phyloP scores from a whole-genome alignment of 2,113 vertebrate species.

The Neotoma lepida region DNA sequence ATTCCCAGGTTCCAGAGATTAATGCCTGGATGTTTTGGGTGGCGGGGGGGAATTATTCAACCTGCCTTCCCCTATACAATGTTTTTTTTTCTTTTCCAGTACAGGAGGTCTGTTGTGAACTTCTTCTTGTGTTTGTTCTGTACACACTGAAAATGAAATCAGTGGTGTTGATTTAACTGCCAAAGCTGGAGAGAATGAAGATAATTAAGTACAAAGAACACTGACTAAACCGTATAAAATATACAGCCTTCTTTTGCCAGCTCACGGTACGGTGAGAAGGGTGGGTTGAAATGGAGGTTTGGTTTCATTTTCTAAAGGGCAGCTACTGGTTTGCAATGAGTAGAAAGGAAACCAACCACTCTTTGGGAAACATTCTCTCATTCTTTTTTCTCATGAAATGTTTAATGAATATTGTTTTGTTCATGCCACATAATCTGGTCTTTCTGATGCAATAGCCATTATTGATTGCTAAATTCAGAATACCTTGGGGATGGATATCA shows the following conservation, averaged over 20 bases:
- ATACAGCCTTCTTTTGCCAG: not conserved
- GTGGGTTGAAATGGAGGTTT: not conserved
- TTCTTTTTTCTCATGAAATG: not conserved
- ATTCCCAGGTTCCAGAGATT: not conserved
- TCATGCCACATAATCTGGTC: not conserved
- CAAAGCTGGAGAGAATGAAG: not conserved
- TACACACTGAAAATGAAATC: not conserved
- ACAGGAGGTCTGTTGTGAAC: not conserved
- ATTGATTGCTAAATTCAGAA: not conserved
- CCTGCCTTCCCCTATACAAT: not conserved
- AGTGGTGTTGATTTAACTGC: not conserved
- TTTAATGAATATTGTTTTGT: not conserved
- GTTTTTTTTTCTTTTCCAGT: not conserved
- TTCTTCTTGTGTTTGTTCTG: not conserved
- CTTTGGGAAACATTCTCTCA: too few species aligned
- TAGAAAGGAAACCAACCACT: not conserved
- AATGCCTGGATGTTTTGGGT: not conserved
- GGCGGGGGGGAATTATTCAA: not conserved
- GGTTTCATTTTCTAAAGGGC: not conserved
- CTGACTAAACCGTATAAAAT: not conserved
- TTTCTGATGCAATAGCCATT: not conserved
- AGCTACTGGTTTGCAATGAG: not conserved
- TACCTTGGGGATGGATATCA: not conserved
- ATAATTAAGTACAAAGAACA: not conserved
- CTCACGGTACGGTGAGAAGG: not conserved